These are phyloP conservation scores for Dicaeum eximium DNA, from an alignment of 2,113 vertebrate genomes.

Conservation along the genomic window DNA sequence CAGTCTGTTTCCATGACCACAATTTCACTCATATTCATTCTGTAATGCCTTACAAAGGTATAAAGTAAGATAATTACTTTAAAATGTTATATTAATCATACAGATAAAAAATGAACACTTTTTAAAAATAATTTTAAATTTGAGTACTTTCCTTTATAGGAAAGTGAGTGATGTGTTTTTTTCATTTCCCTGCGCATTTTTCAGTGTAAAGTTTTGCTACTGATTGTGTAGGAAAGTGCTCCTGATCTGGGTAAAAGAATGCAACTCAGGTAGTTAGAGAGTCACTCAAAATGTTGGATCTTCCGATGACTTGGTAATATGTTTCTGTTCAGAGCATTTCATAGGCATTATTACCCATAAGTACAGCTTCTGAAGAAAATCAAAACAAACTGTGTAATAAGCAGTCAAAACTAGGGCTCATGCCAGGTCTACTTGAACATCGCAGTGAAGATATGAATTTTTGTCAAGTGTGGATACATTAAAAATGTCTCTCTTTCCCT, in stretches of 20 bases:
- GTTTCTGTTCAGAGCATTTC: neutral
- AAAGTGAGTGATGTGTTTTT: neutral
- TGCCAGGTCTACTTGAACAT: neutral
- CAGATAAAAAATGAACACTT: neutral
- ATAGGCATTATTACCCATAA: neutral
- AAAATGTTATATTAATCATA: neutral
- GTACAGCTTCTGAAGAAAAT: neutral
- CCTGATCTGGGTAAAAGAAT: neutral
- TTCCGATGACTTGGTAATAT: neutral
- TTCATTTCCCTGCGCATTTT: neutral
- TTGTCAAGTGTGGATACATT: neutral
- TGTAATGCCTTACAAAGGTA: neutral
- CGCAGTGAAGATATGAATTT: neutral
- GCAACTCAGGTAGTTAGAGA: neutral
- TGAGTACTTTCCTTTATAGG: neutral
- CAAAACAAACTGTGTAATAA: neutral
- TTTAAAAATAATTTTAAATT: neutral
- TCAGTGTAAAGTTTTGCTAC: neutral
- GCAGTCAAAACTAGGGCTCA: neutral
- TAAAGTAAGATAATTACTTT: neutral
- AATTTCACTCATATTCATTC: neutral
- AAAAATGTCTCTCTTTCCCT: neutral
- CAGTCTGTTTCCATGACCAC: neutral
- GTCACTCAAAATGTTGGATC: neutral
- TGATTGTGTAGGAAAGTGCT: neutral